These are phyloP conservation scores for Pteropus alecto DNA, from an alignment of 2,113 vertebrate genomes.

Conservation along the genomic window DNA sequence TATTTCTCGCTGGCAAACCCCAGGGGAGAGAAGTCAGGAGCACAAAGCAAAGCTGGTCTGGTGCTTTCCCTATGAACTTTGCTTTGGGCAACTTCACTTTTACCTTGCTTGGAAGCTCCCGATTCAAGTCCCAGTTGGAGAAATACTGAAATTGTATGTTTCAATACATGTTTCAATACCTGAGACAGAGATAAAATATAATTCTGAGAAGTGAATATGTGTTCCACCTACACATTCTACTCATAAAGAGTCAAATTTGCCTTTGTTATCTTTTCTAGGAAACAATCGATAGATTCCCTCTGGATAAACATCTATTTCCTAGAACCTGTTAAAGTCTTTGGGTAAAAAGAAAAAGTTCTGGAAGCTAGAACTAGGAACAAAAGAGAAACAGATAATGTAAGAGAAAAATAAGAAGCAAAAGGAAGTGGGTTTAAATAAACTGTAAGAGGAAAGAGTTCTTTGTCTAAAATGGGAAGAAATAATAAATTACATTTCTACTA, in stretches of 20 bases:
- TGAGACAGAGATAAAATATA: background rate
- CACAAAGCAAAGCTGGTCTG: background rate
- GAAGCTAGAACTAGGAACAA: constrained; percentile 12
- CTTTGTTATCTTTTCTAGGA: background rate
- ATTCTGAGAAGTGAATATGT: constrained; percentile 6
- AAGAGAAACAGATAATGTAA: background rate
- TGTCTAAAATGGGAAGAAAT: constrained; percentile 57
- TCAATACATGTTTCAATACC: background rate
- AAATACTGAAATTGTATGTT: constrained; percentile 10
- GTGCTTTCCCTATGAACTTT: background rate
- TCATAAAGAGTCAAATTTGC: background rate
- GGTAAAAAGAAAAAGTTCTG: constrained; percentile 41
- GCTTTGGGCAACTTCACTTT: constrained; percentile 33
- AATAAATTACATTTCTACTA: constrained; percentile 71
- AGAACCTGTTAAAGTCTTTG: constrained; percentile 3
- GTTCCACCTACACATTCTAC: background rate
- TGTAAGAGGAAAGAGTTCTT: background rate
- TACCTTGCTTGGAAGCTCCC: constrained; percentile 26
- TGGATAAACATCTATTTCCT: background rate
- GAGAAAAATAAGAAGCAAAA: constrained; percentile 45
- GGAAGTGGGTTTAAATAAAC: constrained; percentile 1
- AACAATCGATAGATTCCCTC: background rate
- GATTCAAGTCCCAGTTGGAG: constrained; percentile 56
- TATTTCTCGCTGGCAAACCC: background rate
- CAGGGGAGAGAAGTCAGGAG: background rate